These are phyloP conservation scores for Lamprologus lemairii DNA, from an alignment of 2,113 vertebrate genomes.

Conservation along the genomic window DNA sequence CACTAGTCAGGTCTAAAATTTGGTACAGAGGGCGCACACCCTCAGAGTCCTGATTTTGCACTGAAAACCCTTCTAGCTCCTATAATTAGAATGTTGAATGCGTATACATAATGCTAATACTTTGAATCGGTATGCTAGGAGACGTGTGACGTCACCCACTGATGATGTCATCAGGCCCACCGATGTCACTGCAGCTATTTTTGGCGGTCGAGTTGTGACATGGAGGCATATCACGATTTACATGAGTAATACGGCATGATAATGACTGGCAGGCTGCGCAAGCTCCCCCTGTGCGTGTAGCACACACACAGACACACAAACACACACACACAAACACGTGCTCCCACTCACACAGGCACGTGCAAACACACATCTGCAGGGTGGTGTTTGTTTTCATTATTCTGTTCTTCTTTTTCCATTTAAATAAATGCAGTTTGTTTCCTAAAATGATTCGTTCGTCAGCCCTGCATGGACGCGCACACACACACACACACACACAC, in stretches of 20 bases:
- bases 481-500: not conserved
- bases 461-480: not conserved
- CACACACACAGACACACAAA: not conserved
- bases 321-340: not conserved
- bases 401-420: not conserved
- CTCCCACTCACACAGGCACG: not conserved
- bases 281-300: not conserved
- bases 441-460: not conserved
- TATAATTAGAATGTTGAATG: slow-evolving; percentile 40
- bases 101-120: slow-evolving; percentile 25
- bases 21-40: not conserved
- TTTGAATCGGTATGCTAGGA: slow-evolving; percentile 3
- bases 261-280: slow-evolving; percentile 30
- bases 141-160: slow-evolving; percentile 14
- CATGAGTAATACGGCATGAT: slow-evolving; percentile 40
- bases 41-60: not conserved
- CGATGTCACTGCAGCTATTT: slow-evolving; percentile 51
- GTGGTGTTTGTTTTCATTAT: not conserved
- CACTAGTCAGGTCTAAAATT: not conserved
- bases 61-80: not conserved
- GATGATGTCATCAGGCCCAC: slow-evolving; percentile 18
- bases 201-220: slow-evolving; percentile 20
- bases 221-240: slow-evolving; percentile 43
- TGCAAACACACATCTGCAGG: not conserved
- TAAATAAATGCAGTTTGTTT: not conserved